Base-by-base conservation (phyloP, 2,797 vertebrate species). In the Tinamus major region DNA sequence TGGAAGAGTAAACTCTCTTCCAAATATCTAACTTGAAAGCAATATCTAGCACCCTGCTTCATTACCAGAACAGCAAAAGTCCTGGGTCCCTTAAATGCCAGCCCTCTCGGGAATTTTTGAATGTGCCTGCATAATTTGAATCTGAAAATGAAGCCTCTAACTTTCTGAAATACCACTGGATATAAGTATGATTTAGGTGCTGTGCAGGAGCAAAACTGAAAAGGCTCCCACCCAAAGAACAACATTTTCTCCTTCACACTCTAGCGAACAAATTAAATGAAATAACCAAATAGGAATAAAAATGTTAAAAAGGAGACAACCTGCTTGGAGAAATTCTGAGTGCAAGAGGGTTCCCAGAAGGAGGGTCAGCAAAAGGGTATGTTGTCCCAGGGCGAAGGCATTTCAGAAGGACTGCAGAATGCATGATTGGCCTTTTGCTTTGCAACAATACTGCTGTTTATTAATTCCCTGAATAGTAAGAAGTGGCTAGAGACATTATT, bases 381-480 rank as follows among this genome's bases (percentile, higher is more conserved):
- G 5, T 48, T 79, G 77, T 93, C 74, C 85, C 63, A 26, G 0
- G 1, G 71, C 35, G 72, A 79, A 48, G 83, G 90, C 84, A 81
- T 88, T 92, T 92, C 91, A 71, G 69, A 59, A 90, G 56, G 74
- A 74, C 83, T 81, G 74, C 90, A 93, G 91, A 92, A 95, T 59
- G 61, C 80, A 48, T 81, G 82, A 80, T 63, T 87, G 70, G 59
- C 86, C 79, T 89, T 92, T 46, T 95, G 49, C 70, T 86, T 61
- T 13, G 3, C 92, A 80, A 61, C 77, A n/a, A 83, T 93, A 39
- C 51, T 76, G 87, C 55, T 95, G 79, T 90, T 94, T 92, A 92
- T 93, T 91, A 95, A 94, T 92, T 95, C 87, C 67, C 91, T 81
- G n/a, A 88, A 93, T 81, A 84, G 91, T 41, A 94, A 84, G 77